A percentile compares a stretch with the other conserved stretches of the same genome.
These are phyloP conservation scores for Gnathochromis pfefferi DNA, from an alignment of 2,113 vertebrate species.

Conservation along the genomic window DNA sequence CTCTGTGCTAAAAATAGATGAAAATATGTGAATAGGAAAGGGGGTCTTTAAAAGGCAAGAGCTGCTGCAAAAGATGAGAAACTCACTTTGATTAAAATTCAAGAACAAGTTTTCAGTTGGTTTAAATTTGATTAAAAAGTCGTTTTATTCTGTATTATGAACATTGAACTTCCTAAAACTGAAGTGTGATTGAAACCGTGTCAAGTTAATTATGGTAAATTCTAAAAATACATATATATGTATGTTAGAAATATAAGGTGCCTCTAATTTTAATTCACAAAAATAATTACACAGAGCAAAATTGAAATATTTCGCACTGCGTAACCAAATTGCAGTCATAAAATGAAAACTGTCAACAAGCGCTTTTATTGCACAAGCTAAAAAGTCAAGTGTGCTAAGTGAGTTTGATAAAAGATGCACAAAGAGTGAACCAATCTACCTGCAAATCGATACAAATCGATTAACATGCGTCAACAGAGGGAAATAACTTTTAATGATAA, in stretches of 20 bases:
- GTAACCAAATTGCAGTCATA: background rate
- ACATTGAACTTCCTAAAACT: background rate
- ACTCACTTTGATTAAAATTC: background rate
- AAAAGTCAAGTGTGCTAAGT: background rate
- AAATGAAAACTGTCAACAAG: background rate
- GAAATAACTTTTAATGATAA: background rate
- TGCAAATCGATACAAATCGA: background rate
- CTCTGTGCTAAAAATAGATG: background rate
- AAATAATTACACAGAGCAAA: background rate
- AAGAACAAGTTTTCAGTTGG: background rate
- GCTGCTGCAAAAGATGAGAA: background rate
- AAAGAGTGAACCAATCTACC: background rate
- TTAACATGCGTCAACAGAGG: background rate
- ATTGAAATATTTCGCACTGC: background rate
- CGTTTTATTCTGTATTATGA: background rate
- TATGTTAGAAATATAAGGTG: background rate
- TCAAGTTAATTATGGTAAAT: background rate
- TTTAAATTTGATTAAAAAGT: background rate
- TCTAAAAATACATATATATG: background rate
- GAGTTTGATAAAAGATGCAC: rapidly evolving
- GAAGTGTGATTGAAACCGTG: background rate
- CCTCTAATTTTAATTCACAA: background rate
- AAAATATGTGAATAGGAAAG: background rate
- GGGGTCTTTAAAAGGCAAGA: background rate
- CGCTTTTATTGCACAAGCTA: background rate